phyloP scores from a whole-genome alignment of 2,113 vertebrate species.

The Pachyramphus minor region DNA sequence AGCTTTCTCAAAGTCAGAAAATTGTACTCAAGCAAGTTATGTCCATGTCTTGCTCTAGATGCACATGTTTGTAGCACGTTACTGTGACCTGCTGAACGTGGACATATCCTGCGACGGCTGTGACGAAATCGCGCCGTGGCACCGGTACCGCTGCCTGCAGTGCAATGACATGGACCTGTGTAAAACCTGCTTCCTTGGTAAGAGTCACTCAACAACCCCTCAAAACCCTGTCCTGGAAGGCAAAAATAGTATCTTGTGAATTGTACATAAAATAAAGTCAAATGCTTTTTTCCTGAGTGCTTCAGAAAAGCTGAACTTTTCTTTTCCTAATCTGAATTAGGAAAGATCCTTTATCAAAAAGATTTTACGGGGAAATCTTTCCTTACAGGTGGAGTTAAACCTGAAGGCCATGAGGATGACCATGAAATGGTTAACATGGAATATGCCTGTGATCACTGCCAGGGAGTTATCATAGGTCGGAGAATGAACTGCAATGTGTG shows the following conservation, averaged over 20 bases:
- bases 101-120: constrained; percentile 97
- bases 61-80: constrained; percentile 99
- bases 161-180: constrained; percentile 98
- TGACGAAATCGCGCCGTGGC: constrained; percentile 93
- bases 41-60: constrained; percentile 75
- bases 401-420: constrained; percentile 93
- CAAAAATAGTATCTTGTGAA: background rate
- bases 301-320: background rate
- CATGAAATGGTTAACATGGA: constrained; percentile 99
- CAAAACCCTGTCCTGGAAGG: background rate
- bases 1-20: background rate
- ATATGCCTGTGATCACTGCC: constrained; percentile 93
- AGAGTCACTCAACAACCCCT: background rate
- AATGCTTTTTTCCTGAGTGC: background rate
- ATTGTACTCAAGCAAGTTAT: background rate
- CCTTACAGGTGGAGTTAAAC: constrained; percentile 89
- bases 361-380: background rate
- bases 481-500: constrained; percentile 95
- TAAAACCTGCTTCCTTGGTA: constrained; percentile 96
- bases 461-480: constrained; percentile 94
- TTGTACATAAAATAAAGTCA: background rate
- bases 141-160: constrained; percentile 94
- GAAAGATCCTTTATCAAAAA: background rate
- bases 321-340: background rate
- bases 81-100: constrained; percentile 92